Base-by-base conservation (phyloP, 2,113 vertebrate genomes). In the Arizona elegans region DNA sequence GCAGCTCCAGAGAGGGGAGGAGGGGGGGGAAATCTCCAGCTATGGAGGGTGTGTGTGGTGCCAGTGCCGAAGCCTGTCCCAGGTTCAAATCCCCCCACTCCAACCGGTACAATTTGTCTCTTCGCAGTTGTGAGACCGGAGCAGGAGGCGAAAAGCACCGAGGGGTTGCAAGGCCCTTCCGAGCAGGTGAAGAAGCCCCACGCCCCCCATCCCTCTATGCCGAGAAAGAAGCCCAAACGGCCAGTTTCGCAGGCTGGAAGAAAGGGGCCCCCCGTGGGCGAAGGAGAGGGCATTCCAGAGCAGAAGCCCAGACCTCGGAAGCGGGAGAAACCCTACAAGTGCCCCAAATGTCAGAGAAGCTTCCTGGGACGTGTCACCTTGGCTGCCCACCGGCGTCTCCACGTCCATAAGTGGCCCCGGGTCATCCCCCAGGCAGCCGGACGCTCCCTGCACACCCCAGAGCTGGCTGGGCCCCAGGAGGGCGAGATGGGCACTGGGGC, bases 341-440 rank as follows among this genome's bases (percentile, higher is more conserved):
- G 92, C 55, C 92, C 92, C 92, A 90, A 90, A 29, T 93, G 92
- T 75, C 92, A 86, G 8, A 75, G 92, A 1, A 33, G 43, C 17
- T 93, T 93, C 92, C 54, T 86, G 88, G 43, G 88, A 11, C 92
- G 75, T 29, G 19, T 90, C 0, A 88, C 92, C 0, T 38, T 62
- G 92, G 90, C 55, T 1, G 88, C 92, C 92, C 92, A 93, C 88
- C 92, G 88, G 56, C 88, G 92, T 56, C 75, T 93, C 19, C 92
- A 88, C 23, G 8, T 85, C n/a, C 88, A 86, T 12, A 89, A 94
- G 90, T 91, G 81, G 90, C 65, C 86, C 38, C 50, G 43, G 70
- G 3, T 38, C 2, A 17, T 50, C 55, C 86, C 88, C 2, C 26
- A 89, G 26, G 52, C 43, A 11, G 29, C 70, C 0, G 38, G 70